Evolutionary conservation across 2,888 invertebrate species (phyloP).

Genomic region (Tipula helvola): DNA sequence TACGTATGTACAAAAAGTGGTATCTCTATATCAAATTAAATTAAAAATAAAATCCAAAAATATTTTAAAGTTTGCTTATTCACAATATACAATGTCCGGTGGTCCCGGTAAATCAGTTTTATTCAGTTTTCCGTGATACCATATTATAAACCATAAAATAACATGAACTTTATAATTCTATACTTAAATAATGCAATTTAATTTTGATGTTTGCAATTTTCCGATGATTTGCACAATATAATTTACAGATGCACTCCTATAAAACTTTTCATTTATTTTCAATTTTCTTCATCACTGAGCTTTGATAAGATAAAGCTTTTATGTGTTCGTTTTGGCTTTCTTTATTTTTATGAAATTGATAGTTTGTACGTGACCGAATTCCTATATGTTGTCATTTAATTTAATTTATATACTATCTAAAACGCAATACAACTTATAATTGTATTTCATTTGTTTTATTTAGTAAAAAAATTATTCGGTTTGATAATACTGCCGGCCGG

Average conservation of each 20-base stretch:
- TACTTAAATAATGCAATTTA: neutral
- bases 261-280: neutral
- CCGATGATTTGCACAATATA: neutral
- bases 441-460: too few relatives aligned
- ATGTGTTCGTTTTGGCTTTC: too few relatives aligned
- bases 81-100: neutral
- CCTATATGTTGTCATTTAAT: too few relatives aligned
- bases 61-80: neutral
- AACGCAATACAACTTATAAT: too few relatives aligned
- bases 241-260: neutral
- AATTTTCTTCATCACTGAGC: neutral
- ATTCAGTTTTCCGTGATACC: neutral
- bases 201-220: neutral
- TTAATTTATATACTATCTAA: too few relatives aligned
- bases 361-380: too few relatives aligned
- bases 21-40: neutral
- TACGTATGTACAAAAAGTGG: neutral
- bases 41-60: neutral
- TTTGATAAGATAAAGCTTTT: neutral
- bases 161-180: too few relatives aligned
- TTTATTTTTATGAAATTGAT: too few relatives aligned
- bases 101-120: neutral
- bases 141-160: neutral
- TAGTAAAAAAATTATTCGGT: too few relatives aligned
- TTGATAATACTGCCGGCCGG: too few relatives aligned